Evolutionary conservation across 2,113 vertebrate species (phyloP).

Genomic region (Platichthys flesus): DNA sequence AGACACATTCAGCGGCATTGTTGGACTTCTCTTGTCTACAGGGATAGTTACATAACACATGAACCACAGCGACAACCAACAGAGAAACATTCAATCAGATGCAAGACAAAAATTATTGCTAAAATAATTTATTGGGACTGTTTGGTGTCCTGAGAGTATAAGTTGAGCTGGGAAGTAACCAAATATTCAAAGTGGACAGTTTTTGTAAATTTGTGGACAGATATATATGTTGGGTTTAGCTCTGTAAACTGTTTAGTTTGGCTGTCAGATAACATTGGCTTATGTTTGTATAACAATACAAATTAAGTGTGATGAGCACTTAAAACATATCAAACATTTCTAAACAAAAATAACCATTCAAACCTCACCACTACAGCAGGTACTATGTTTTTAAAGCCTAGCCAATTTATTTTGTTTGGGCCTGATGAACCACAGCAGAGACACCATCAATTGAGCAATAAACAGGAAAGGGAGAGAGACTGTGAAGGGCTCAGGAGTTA

Average conservation of each 20-base stretch:
- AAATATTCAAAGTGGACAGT: background rate
- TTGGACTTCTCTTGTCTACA: conserved; percentile 86
- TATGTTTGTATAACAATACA: no score
- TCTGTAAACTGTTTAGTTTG: no score
- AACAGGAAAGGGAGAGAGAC: conserved; percentile 9
- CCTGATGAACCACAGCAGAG: background rate
- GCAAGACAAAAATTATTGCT: background rate
- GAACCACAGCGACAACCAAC: background rate
- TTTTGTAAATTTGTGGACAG: background rate
- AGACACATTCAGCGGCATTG: conserved; percentile 85
- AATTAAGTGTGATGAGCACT: no score
- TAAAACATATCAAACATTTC: no score
- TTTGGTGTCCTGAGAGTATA: background rate
- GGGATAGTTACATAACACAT: conserved; percentile 5
- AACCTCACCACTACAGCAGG: no score
- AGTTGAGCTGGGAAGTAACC: background rate
- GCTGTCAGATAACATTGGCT: no score
- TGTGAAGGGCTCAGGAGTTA: conserved; percentile 1
- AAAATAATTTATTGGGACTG: background rate
- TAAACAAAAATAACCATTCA: no score
- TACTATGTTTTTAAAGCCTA: no score
- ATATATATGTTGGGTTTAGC: no score
- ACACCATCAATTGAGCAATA: background rate
- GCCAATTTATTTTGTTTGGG: background rate
- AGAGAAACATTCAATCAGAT: background rate